Base-by-base conservation (phyloP, 2,888 invertebrate species). In the Agrotis segetum region DNA sequence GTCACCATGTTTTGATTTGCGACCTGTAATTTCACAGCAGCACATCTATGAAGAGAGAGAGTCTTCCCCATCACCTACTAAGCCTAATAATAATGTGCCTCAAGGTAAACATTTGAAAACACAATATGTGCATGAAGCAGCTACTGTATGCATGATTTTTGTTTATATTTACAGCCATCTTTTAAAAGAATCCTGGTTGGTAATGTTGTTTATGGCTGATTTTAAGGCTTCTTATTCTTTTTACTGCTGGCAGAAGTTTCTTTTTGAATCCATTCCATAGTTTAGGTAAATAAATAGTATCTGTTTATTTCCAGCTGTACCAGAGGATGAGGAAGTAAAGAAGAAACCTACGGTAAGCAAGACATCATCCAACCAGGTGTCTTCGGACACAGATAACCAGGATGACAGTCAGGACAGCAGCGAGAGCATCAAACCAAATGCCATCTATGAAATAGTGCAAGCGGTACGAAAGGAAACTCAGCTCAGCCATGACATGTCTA, bases 401-500 rank as follows among this genome's bases (percentile, higher is more conserved):
- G 96, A 96, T 75, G 96, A 96, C 79, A 96, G 96, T 67, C 96
- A 95, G 74, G 96, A 96, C 76, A 96, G 95, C 85, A 96, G 95
- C 74, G 96, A 96, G 73, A 95, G 95, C 76, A 91, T 96, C 88
- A 91, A 95, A 88, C 92, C 97, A 70, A 92, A 97, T 93, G 92
- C 96, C 76, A 92, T 98, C 58, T 98, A 98, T 92, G 98, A 98
- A 87, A 97, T 98, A 79, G 97, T 98, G 11, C 98, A 98, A 90
- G 97, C 97, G 85, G 98, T 99, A 53, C 96, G 99, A 63, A 97
- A 97, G 85, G 98, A 98, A 88, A 98, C 99, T 0, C 98, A 98
- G 87, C 96, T 99, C 52, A 98, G 98, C 85, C 98, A 98, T 92
- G 98, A 98, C 85, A 97, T 98, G 96, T 98, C 98, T 0, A 98